These are phyloP conservation scores for Dromococcyx pavoninus DNA, from an alignment of 2,797 vertebrate genomes.

Conservation along the genomic window DNA sequence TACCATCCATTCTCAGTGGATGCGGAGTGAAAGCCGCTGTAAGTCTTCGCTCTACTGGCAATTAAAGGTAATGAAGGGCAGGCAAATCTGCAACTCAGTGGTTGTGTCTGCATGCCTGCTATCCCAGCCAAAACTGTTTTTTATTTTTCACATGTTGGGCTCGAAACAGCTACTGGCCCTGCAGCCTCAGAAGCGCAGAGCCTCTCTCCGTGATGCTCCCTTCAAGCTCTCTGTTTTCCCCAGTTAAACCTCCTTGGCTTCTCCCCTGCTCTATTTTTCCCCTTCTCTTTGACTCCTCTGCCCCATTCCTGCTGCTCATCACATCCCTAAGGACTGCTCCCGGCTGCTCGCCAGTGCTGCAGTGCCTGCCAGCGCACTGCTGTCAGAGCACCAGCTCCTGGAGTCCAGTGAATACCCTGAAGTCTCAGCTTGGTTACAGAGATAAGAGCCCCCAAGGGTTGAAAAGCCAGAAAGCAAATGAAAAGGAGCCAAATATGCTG, in stretches of 20 bases:
- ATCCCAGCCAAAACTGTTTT: background rate
- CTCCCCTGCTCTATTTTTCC: background rate
- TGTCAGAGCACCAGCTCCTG: background rate
- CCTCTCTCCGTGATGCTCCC: background rate
- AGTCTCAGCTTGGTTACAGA: background rate
- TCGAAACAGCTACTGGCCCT: background rate
- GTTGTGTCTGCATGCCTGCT: background rate
- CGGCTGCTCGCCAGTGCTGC: accelerated
- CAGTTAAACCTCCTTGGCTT: background rate
- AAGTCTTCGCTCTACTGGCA: background rate
- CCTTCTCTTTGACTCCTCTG: background rate
- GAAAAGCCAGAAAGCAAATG: background rate
- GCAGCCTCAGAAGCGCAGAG: background rate
- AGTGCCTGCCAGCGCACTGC: accelerated
- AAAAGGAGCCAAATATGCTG: background rate
- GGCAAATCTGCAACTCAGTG: background rate
- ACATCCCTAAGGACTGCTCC: accelerated
- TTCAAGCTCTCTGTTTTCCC: background rate
- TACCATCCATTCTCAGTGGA: background rate
- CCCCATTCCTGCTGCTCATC: background rate
- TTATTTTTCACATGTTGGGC: background rate
- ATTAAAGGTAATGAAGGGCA: background rate
- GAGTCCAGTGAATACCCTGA: background rate
- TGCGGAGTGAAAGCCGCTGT: background rate
- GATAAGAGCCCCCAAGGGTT: background rate